These are phyloP conservation scores for Prolemur simus DNA, from an alignment of 2,113 vertebrate genomes.

Conservation along the genomic window DNA sequence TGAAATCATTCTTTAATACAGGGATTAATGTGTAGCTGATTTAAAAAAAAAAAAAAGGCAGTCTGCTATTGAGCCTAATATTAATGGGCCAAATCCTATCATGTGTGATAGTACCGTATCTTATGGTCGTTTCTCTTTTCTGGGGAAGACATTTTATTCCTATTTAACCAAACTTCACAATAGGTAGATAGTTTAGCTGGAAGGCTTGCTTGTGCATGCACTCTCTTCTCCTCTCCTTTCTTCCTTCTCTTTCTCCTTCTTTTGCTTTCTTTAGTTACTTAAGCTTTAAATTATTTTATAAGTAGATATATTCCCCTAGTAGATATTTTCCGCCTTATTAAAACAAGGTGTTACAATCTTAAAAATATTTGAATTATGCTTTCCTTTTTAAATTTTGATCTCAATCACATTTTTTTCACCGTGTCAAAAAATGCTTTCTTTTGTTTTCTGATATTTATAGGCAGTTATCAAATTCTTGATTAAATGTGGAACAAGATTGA, in stretches of 20 bases:
- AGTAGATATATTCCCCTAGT: background rate
- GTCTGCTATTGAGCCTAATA: background rate
- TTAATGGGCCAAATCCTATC: background rate
- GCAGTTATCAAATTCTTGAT: background rate
- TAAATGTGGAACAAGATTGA: background rate
- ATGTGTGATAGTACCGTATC: background rate
- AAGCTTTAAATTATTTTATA: background rate
- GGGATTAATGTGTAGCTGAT: background rate
- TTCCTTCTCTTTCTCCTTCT: background rate
- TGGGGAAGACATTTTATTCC: background rate
- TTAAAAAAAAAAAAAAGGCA: background rate
- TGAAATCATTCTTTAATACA: background rate
- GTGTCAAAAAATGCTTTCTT: background rate
- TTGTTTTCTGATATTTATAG: background rate
- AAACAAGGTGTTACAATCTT: background rate
- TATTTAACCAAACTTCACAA: background rate
- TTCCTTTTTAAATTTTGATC: background rate
- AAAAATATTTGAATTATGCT: constrained; percentile 32
- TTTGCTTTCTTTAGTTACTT: constrained; percentile 16
- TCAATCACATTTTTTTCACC: background rate
- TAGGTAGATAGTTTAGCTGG: background rate
- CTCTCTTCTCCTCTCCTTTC: background rate
- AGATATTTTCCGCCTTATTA: constrained; percentile 6
- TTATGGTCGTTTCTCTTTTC: background rate
- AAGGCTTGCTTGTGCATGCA: background rate